Base-by-base conservation (phyloP, 2,888 invertebrate species). In the Allacma fusca region DNA sequence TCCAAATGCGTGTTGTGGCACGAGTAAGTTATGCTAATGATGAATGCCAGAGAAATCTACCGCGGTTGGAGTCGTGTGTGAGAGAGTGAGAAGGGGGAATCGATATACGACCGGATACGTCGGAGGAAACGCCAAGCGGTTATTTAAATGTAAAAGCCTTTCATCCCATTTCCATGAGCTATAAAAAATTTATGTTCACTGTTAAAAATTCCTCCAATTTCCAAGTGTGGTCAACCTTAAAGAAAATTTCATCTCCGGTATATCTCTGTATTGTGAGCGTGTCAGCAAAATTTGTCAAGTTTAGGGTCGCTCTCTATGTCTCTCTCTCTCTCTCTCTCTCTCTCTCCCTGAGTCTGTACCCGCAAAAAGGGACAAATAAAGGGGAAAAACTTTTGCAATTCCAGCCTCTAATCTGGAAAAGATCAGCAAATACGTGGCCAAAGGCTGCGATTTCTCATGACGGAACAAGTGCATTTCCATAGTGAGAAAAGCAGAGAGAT, bases 141-240 rank as follows among this genome's bases (percentile, higher is more conserved):
- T 68, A 68, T 68, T 68, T 68, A 68, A 68, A 68, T 43, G 34
- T 68, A 68, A 62, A 68, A 21, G 34, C 68, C 40, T 68, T 43
- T 68, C 68, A 21, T 40, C 34, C 34, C 34, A 68, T 68, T 68
- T 68, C 23, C 68, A 40, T 40, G 68, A 29, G 40, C 68, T 68
- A 68, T 43, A 40, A 68, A 68, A 68, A 21, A 68, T 40, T 68
- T 68, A 68, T 43, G 68, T 13, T 40, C 40, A 68, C 40, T 28
- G 68, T 68, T 68, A 68, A 68, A 68, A 68, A 34, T 68, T 23
- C 68, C 68, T 68, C 28, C 21, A 68, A 43, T 68, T 68, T 67
- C 34, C n/a, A 67, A 67, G 23, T 29, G 62, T 62, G 62, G 62
- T 62, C 62, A 62, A 62, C 62, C 26, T 26, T 62, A 13, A 26